Conservation (phyloP, 92 coral and sea anemone species). For the Umimayanthus chanpuru region DNA sequence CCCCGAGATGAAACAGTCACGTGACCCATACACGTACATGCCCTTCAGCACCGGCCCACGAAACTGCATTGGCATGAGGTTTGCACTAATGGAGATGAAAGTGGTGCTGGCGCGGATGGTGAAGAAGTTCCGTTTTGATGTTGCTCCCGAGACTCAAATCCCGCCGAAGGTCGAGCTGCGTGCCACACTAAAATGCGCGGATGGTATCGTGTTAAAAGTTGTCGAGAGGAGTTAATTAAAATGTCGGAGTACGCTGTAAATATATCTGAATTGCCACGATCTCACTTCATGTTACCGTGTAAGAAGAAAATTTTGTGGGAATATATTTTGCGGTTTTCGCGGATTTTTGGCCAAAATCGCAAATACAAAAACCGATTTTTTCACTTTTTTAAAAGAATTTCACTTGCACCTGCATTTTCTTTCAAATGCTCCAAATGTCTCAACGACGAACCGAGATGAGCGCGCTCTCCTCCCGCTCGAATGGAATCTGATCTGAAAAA, state of each 20-base stretch:
- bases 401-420: too few species aligned
- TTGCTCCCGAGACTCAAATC: constrained; percentile 60
- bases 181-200: constrained; percentile 36
- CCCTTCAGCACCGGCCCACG: constrained; percentile 70
- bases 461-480: too few species aligned
- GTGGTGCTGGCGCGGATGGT: constrained; percentile 58
- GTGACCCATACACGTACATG: constrained; percentile 59
- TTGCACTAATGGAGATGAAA: constrained; percentile 77
- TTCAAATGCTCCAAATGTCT: too few species aligned
- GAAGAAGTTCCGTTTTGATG: constrained; percentile 61
- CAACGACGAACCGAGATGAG: too few species aligned
- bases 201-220: constrained; percentile 44
- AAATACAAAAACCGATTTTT: too few species aligned
- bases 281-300: too few species aligned
- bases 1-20: constrained; percentile 55
- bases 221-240: background rate
- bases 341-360: too few species aligned
- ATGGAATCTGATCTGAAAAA: too few species aligned
- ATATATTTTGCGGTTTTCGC: too few species aligned
- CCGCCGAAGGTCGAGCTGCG: constrained; percentile 48
- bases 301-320: too few species aligned
- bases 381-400: too few species aligned
- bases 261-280: background rate
- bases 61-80: constrained; percentile 75
- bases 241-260: background rate